Evolutionary conservation across 2,797 vertebrate genomes (phyloP).

Genomic region (Enteromius mattozi): DNA sequence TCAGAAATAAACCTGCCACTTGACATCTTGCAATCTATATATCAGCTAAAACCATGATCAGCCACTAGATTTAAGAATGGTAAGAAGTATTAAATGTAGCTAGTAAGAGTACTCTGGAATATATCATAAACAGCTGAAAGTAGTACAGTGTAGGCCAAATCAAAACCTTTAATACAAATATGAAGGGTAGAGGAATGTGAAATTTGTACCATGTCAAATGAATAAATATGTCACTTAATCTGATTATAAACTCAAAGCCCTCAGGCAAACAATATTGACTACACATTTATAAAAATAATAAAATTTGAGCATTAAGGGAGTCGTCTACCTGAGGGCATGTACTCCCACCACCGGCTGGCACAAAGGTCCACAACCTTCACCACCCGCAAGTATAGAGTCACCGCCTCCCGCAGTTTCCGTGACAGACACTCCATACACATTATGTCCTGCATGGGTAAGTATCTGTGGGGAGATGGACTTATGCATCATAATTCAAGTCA

Average conservation of each 20-base stretch:
- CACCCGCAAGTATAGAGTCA: conserved; percentile 92
- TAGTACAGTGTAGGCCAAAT: neutral
- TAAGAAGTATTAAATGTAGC: neutral
- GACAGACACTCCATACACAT: conserved; percentile 99
- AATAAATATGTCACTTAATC: neutral
- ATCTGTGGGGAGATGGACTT: conserved; percentile 75
- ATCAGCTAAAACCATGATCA: neutral
- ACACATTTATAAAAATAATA: neutral
- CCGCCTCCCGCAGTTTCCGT: conserved; percentile 93
- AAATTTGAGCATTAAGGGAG: neutral
- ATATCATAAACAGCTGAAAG: neutral
- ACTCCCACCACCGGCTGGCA: conserved; percentile 98
- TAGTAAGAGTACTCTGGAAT: neutral
- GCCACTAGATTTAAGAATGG: neutral
- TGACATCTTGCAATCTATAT: neutral
- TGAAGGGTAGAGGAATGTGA: neutral
- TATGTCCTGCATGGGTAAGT: conserved; percentile 97
- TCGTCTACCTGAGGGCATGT: conserved; percentile 91
- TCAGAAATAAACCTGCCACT: neutral
- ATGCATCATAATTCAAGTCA: neutral
- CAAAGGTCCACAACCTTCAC: conserved; percentile 97
- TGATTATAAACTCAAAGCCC: neutral
- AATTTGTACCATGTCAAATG: neutral
- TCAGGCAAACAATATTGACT: neutral
- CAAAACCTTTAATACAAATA: neutral